Base-by-base conservation (phyloP, 1,140 invertebrate species). In the Protaetia brevitarsis region DNA sequence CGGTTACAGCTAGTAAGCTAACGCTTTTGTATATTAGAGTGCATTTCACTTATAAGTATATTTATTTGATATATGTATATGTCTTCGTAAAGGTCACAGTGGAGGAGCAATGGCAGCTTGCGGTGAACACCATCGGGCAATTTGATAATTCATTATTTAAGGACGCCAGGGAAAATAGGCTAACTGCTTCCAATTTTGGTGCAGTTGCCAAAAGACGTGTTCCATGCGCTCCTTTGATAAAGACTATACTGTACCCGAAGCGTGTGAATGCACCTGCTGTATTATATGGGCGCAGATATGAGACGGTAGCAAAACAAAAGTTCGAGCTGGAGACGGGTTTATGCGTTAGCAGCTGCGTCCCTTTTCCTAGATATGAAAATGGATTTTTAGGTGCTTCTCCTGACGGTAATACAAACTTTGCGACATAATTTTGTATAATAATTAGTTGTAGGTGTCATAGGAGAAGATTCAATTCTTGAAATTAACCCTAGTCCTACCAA, bases 361-460 rank as follows among this genome's bases (percentile, higher is more conserved):
- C 34, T 3, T 61, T 16, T 16, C 8, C 34, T 13, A 30, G 34
- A 19, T 7, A 11, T 19, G 59, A 61, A 23, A 19, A 61, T 61
- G 8, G 28, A 11, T 56, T 61, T 34, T 31, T 61, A 61, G 59
- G 27, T 11, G 59, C 59, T 3, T 61, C 59, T 3, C 59, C 59
- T 10, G 59, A 61, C 16, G 59, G 28, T 61, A n/a, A n/a, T n/a
- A n/a, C n/a, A n/a, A n/a, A n/a, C n/a, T n/a, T n/a, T n/a, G n/a
- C n/a, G n/a, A n/a, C n/a, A n/a, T n/a, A n/a, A n/a, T n/a, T n/a
- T n/a, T n/a, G n/a, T n/a, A n/a, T n/a, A n/a, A n/a, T n/a, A n/a
- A n/a, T n/a, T n/a, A n/a, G n/a, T n/a, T n/a, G n/a, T n/a, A n/a
- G n/a, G n/a, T n/a, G n/a, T n/a, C n/a, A n/a, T n/a, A n/a, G n/a